Conservation (phyloP, 2,113 vertebrate species). For the Dendrocopos noguchii region DNA sequence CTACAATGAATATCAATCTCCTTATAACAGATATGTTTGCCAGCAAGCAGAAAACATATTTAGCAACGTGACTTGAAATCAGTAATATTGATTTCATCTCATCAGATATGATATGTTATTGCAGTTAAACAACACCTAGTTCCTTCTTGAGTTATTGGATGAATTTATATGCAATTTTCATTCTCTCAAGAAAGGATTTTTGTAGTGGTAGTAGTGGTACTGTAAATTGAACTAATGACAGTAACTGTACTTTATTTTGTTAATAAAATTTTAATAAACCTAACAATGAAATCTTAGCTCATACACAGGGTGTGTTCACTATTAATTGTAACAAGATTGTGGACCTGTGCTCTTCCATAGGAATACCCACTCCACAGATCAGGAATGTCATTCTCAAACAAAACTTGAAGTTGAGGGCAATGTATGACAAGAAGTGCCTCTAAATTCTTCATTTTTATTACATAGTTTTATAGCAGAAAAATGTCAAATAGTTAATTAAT, state of each 20-base stretch:
- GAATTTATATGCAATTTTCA: background rate
- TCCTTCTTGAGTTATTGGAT: background rate
- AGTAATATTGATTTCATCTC: background rate
- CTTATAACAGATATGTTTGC: background rate
- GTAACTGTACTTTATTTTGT: background rate
- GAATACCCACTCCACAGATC: background rate
- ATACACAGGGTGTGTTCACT: background rate
- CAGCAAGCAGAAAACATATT: background rate
- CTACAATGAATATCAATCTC: background rate
- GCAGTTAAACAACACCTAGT: background rate
- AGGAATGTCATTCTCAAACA: background rate
- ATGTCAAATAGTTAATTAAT: background rate
- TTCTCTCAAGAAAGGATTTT: background rate
- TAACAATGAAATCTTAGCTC: background rate
- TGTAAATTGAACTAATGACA: background rate
- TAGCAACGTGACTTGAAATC: background rate
- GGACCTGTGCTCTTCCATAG: background rate
- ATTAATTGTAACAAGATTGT: background rate
- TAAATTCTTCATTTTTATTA: background rate
- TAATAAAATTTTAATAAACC: background rate
- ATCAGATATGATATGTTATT: background rate
- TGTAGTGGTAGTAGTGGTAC: background rate
- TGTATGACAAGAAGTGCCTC: background rate
- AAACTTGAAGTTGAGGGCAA: background rate
- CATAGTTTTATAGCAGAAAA: background rate